phyloP scores from a whole-genome alignment of 2,113 vertebrate genomes.

The Pseudorhombus dupliciocellatus region DNA sequence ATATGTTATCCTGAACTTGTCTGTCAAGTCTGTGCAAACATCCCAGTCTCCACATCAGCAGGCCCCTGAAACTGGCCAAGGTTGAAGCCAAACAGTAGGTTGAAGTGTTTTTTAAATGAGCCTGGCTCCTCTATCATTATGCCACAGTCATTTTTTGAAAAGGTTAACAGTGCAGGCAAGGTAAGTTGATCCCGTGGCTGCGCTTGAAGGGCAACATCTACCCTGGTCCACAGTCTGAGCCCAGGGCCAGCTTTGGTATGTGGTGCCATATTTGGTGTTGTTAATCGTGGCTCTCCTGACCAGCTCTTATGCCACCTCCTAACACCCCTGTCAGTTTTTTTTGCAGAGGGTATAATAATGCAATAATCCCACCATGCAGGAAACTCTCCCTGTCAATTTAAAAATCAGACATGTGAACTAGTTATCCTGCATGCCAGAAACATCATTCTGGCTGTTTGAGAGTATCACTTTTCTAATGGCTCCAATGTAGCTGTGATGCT shows the following conservation, averaged over 20 bases:
- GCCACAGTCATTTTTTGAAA: slow-evolving; percentile 41
- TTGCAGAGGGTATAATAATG: slow-evolving; percentile 19
- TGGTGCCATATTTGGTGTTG: slow-evolving; percentile 52
- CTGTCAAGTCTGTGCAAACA: slow-evolving; percentile 48
- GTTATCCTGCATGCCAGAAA: slow-evolving; percentile 4
- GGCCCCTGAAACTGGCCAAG: slow-evolving; percentile 29
- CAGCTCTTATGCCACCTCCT: slow-evolving; percentile 18
- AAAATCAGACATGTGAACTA: neutral
- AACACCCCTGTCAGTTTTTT: slow-evolving; percentile 14
- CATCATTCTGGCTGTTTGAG: neutral
- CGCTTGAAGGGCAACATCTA: slow-evolving; percentile 57
- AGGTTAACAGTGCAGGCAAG: slow-evolving; percentile 62
- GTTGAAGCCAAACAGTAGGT: slow-evolving; percentile 27
- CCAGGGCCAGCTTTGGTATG: slow-evolving; percentile 52
- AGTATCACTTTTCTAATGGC: slow-evolving; percentile 2
- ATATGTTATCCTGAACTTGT: slow-evolving; percentile 31
- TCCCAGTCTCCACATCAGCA: slow-evolving; percentile 15
- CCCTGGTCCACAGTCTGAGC: slow-evolving; percentile 28
- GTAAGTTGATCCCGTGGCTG: slow-evolving; percentile 61
- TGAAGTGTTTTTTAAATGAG: slow-evolving; percentile 34
- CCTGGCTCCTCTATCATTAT: slow-evolving; percentile 42
- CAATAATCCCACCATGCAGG: neutral
- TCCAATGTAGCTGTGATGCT: neutral
- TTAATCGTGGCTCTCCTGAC: slow-evolving; percentile 30
- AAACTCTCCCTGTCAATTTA: neutral